phyloP scores from a whole-genome alignment of 2,888 invertebrate species.

The Pseudeuparius sepicola region DNA sequence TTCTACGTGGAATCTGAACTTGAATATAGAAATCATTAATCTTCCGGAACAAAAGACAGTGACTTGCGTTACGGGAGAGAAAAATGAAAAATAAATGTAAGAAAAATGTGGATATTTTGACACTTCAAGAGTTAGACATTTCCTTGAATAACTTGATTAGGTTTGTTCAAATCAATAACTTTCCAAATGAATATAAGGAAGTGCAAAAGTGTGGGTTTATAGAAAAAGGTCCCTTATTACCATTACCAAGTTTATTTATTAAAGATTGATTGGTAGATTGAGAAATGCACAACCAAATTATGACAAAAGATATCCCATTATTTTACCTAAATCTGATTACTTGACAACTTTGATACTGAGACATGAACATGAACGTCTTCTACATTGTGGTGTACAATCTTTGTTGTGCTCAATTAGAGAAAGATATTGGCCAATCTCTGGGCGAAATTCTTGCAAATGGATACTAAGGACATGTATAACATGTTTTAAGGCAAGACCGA shows the following conservation, averaged over 20 bases:
- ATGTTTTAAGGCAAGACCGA: slow-evolving; percentile 23
- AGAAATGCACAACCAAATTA: slow-evolving; percentile 6
- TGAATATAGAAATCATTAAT: too few species aligned
- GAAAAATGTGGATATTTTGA: slow-evolving; percentile 1
- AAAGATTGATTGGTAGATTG: slow-evolving; percentile 16
- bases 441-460: slow-evolving; percentile 19
- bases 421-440: slow-evolving; percentile 25
- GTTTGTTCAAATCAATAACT: slow-evolving; percentile 9
- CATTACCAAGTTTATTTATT: too few species aligned
- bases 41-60: too few species aligned
- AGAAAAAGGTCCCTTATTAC: too few species aligned
- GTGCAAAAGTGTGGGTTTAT: too few species aligned
- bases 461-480: slow-evolving; percentile 20
- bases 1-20: too few species aligned
- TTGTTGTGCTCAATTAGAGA: too few species aligned
- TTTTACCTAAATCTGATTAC: slow-evolving; percentile 15
- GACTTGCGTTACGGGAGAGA: too few species aligned
- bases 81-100: too few species aligned
- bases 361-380: slow-evolving; percentile 15
- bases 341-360: slow-evolving; percentile 18
- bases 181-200: slow-evolving; percentile 9
- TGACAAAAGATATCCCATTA: slow-evolving; percentile 17
- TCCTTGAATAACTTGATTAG: slow-evolving; percentile 11
- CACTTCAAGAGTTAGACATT: slow-evolving; percentile 8
- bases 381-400: slow-evolving; percentile 17